These are phyloP conservation scores for Artemia sinica DNA, from an alignment of 2,888 invertebrate species.

Conservation along the genomic window DNA sequence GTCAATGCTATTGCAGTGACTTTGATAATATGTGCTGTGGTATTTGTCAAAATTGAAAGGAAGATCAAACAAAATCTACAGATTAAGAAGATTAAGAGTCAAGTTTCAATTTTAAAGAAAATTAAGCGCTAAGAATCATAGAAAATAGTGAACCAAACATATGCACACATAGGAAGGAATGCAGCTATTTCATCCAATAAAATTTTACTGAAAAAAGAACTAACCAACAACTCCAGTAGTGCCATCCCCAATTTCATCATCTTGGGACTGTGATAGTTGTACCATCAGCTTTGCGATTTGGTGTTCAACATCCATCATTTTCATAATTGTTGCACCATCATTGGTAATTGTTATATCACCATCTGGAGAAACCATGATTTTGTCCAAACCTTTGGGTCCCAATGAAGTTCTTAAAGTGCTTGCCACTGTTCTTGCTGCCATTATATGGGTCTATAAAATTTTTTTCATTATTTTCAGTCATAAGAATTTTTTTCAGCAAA, in stretches of 20 bases:
- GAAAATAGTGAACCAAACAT: neutral
- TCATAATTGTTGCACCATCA: conserved; percentile 97
- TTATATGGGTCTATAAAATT: conserved; percentile 71
- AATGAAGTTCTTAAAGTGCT: conserved; percentile 75
- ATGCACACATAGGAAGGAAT: neutral
- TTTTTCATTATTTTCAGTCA: neutral
- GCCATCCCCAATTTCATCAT: conserved; percentile 98
- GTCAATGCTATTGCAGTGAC: too few relatives aligned
- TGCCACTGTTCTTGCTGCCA: conserved; percentile 86
- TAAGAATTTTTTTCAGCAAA: neutral
- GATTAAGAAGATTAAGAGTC: conserved; percentile 4
- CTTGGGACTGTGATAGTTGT: conserved; percentile 92
- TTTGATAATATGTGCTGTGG: too few relatives aligned
- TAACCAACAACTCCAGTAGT: conserved; percentile 87
- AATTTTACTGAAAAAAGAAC: conserved; percentile 23
- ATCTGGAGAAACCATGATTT: conserved; percentile 90
- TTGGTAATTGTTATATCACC: conserved; percentile 96
- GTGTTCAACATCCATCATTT: conserved; percentile 97
- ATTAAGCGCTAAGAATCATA: too few relatives aligned
- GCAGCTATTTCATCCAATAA: too few relatives aligned
- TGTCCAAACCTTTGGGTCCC: conserved; percentile 92
- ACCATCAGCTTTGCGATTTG: conserved; percentile 96
- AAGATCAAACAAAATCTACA: too few relatives aligned
- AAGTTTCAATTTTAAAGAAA: conserved; percentile 16
- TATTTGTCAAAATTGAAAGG: too few relatives aligned